Conservation (phyloP, 2,888 invertebrate species). For the Isotomurus palustris region DNA sequence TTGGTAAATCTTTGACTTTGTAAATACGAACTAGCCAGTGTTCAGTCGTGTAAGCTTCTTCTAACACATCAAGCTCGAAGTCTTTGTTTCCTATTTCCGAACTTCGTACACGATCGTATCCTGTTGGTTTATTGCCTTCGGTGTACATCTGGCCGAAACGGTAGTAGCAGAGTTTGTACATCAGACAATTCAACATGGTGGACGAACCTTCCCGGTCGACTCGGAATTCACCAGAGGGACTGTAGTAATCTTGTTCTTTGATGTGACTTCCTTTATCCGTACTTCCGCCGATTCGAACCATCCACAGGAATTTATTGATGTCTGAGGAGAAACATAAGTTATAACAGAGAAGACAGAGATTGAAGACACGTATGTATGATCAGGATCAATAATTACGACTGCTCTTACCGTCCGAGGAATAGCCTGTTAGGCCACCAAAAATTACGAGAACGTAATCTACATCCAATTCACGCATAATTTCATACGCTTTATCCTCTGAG, state of each 20-base stretch:
- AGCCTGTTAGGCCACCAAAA: slow-evolving; percentile 97
- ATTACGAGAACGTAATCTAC: slow-evolving; percentile 97
- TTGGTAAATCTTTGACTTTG: slow-evolving; percentile 91
- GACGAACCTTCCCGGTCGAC: slow-evolving; percentile 91
- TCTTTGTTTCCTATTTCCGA: slow-evolving; percentile 99
- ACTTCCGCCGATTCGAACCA: slow-evolving; percentile 95
- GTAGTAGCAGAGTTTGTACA: slow-evolving; percentile 99
- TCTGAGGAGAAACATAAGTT: slow-evolving; percentile 55
- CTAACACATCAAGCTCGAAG: slow-evolving; percentile 94
- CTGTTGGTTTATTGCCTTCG: slow-evolving; percentile 86
- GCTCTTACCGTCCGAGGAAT: slow-evolving; percentile 85
- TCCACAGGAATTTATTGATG: slow-evolving; percentile 99
- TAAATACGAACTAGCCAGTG: slow-evolving; percentile 99
- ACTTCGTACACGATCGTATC: slow-evolving; percentile 91
- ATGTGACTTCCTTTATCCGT: slow-evolving; percentile 92
- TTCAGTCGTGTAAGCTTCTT: slow-evolving; percentile 98
- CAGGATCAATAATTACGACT: neutral
- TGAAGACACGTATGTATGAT: too few relatives aligned
- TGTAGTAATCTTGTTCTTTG: slow-evolving; percentile 95
- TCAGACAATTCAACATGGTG: slow-evolving; percentile 88
- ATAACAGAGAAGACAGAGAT: neutral
- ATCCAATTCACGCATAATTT: slow-evolving; percentile 95
- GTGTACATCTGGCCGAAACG: slow-evolving; percentile 94
- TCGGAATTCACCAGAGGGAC: slow-evolving; percentile 89
- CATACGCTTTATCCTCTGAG: slow-evolving; percentile 91